phyloP scores from a whole-genome alignment of 2,113 vertebrate genomes.

The Geococcyx californianus region DNA sequence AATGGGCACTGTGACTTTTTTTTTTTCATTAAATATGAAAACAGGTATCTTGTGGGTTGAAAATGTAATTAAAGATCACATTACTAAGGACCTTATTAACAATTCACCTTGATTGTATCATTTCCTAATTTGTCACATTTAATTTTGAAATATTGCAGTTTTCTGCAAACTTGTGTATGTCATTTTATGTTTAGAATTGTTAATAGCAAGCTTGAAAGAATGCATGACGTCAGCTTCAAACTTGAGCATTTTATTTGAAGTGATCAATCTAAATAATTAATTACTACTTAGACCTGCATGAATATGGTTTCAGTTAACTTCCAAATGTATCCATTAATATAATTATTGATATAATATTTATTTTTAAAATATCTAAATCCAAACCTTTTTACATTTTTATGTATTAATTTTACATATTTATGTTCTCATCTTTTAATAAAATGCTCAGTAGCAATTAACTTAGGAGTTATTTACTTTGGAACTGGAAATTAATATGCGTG shows the following conservation, averaged over 20 bases:
- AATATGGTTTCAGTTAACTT: constrained; percentile 25
- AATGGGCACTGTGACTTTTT: not conserved
- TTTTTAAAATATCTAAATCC: not conserved
- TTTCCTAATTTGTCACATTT: not conserved
- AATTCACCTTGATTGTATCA: not conserved
- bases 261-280: constrained; percentile 12
- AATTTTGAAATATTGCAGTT: not conserved
- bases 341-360: constrained; percentile 17
- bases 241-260: constrained; percentile 7
- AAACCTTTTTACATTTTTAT: not conserved
- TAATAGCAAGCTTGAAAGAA: not conserved
- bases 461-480: not conserved
- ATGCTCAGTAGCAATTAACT: not conserved
- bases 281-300: not conserved
- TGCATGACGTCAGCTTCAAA: not conserved
- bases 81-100: not conserved
- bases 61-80: not conserved
- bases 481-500: not conserved
- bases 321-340: constrained; percentile 3
- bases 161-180: not conserved
- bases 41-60: not conserved
- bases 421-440: not conserved
- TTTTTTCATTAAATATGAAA: not conserved
- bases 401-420: too few relatives aligned
- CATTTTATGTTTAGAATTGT: not conserved